A percentile compares a stretch with the other conserved stretches of the same genome.
These are phyloP conservation scores for Eulithis prunata DNA, from an alignment of 2,888 invertebrate species.

Conservation along the genomic window DNA sequence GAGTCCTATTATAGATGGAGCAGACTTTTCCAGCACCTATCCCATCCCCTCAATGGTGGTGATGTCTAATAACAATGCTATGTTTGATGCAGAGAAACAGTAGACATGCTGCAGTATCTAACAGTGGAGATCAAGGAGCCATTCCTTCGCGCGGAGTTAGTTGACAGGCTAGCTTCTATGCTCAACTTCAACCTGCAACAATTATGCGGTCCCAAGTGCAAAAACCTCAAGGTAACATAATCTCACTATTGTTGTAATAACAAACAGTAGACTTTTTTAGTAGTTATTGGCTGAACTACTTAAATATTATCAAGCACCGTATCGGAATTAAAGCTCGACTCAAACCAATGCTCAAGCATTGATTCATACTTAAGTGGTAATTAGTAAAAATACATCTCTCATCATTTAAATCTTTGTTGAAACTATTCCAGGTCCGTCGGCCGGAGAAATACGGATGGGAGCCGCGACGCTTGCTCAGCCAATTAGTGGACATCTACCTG, in stretches of 20 bases:
- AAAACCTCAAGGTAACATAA: conserved; percentile 88
- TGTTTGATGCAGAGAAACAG: conserved; percentile 89
- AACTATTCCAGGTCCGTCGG: conserved; percentile 87
- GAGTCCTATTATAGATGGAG: no score
- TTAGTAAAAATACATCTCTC: no score
- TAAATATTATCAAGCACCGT: no score
- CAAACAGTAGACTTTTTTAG: no score
- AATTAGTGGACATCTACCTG: conserved; percentile 98
- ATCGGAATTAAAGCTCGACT: no score
- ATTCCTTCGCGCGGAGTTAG: conserved; percentile 96
- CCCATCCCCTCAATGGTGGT: no score
- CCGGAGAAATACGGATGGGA: conserved; percentile 99
- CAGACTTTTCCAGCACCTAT: no score
- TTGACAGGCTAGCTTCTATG: conserved; percentile 98
- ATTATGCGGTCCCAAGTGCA: conserved; percentile 97
- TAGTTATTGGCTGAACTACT: no score
- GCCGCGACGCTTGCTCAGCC: conserved; percentile 94
- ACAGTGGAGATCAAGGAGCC: conserved; percentile 97
- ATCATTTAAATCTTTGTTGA: no score
- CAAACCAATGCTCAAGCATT: no score
- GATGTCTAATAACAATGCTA: background rate
- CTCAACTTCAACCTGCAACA: conserved; percentile 98
- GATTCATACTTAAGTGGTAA: no score
- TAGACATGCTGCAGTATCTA: conserved; percentile 98
- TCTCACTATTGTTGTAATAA: no score